Conservation (phyloP, 1,140 invertebrate genomes). For the Drosophila pseudoananassae region DNA sequence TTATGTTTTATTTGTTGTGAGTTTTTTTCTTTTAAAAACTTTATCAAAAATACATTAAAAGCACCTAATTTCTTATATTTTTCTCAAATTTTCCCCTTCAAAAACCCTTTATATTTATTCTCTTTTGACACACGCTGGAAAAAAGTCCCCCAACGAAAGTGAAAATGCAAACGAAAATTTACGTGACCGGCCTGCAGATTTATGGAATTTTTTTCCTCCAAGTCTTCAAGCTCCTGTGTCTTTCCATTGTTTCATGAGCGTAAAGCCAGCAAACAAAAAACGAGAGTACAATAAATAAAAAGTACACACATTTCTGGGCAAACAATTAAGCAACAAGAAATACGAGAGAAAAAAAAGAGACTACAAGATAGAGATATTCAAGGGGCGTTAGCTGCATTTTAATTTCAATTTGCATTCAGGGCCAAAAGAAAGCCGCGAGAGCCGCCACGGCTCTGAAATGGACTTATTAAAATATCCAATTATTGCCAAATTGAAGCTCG, state of each 20-base stretch:
- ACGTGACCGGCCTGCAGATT: slow-evolving; percentile 65
- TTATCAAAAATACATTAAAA: neutral
- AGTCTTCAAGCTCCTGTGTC: slow-evolving; percentile 1
- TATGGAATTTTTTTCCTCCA: slow-evolving; percentile 21
- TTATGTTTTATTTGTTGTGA: too few species aligned
- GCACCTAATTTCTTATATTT: neutral
- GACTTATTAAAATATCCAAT: slow-evolving; percentile 77
- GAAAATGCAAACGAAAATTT: slow-evolving; percentile 60
- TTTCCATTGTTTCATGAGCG: slow-evolving; percentile 48
- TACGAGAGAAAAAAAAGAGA: slow-evolving; percentile 3
- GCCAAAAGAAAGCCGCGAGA: slow-evolving; percentile 69
- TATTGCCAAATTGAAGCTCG: slow-evolving; percentile 74
- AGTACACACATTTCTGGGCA: slow-evolving; percentile 35
- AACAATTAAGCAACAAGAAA: slow-evolving; percentile 49
- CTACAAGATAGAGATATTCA: slow-evolving; percentile 6
- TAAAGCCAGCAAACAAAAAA: slow-evolving; percentile 18
- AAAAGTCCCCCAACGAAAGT: slow-evolving; percentile 51
- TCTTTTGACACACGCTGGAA: neutral
- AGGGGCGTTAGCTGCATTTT: slow-evolving; percentile 67
- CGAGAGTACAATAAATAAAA: slow-evolving; percentile 26
- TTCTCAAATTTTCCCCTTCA: neutral
- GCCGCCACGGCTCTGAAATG: slow-evolving; percentile 26
- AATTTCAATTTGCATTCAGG: slow-evolving; percentile 77
- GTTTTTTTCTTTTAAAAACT: neutral
- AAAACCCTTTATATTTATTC: neutral